These are phyloP conservation scores for Platysteira castanea DNA, from an alignment of 2,113 vertebrate genomes.

Conservation along the genomic window DNA sequence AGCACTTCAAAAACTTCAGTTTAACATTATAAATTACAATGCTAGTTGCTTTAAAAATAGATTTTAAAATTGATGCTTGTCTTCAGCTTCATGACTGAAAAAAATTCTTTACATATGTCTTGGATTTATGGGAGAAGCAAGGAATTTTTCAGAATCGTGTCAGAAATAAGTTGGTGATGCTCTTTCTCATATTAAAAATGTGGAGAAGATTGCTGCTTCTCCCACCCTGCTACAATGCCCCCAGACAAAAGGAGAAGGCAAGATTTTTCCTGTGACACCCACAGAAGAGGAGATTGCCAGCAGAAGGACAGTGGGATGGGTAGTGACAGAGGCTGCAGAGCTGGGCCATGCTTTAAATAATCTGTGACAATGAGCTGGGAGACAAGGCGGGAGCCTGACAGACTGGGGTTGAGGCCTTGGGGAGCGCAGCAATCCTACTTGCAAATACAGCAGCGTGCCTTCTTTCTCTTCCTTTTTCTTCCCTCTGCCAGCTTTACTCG, in stretches of 20 bases:
- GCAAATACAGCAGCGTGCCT: accelerated
- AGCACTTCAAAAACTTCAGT: neutral
- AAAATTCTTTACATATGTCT: neutral
- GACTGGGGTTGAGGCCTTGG: neutral
- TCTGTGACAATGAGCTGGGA: neutral
- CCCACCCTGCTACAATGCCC: neutral
- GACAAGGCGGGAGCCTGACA: neutral
- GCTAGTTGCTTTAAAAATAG: neutral
- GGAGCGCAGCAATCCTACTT: neutral
- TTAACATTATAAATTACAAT: neutral
- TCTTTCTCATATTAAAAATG: neutral
- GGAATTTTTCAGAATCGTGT: neutral
- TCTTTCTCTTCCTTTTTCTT: neutral
- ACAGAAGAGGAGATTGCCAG: neutral
- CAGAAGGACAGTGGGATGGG: neutral
- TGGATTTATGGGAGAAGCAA: neutral
- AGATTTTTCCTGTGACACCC: neutral
- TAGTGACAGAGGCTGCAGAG: neutral
- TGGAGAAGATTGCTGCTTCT: neutral
- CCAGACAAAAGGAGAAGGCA: neutral
- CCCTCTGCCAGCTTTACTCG: neutral
- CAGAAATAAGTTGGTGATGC: neutral
- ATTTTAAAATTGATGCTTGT: neutral
- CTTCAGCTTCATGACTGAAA: neutral
- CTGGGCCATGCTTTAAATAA: neutral